phyloP scores from a whole-genome alignment of 2,113 vertebrate genomes.

The Sapajus apella region DNA sequence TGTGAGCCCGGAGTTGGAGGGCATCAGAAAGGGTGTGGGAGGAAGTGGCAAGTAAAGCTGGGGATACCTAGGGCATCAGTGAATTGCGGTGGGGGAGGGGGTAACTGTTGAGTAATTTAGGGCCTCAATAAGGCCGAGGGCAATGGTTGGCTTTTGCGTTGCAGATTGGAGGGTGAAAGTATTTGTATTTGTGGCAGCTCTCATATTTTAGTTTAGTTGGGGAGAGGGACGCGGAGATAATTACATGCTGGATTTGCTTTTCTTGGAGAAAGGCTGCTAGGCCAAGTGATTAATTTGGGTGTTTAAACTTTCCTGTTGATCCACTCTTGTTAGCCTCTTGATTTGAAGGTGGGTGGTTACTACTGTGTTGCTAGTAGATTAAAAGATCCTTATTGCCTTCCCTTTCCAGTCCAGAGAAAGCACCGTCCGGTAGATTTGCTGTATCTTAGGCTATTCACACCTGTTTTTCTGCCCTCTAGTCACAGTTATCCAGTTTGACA shows the following conservation, averaged over 20 bases:
- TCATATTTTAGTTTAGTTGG: constrained; percentile 47
- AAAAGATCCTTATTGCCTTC: not conserved
- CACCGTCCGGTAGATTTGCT: not conserved
- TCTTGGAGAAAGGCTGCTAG: constrained; percentile 64
- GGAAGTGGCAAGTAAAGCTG: constrained; percentile 52
- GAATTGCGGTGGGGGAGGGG: constrained; percentile 71
- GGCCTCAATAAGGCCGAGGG: not conserved
- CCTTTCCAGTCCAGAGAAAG: constrained; percentile 38
- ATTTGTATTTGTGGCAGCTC: constrained; percentile 33
- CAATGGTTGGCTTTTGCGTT: constrained; percentile 29
- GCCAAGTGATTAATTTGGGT: constrained; percentile 62
- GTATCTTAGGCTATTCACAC: constrained; percentile 34
- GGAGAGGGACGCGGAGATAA: constrained; percentile 42
- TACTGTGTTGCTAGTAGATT: constrained; percentile 40
- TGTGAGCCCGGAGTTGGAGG: constrained; percentile 44
- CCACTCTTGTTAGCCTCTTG: constrained; percentile 36
- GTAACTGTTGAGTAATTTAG: constrained; percentile 47
- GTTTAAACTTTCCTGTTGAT: constrained; percentile 52
- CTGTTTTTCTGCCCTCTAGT: not conserved
- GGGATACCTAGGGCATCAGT: constrained; percentile 54
- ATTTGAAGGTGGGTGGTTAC: constrained; percentile 47
- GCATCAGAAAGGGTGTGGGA: constrained; percentile 14
- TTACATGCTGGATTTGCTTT: constrained; percentile 49
- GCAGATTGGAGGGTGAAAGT: constrained; percentile 52
- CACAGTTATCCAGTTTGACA: constrained; percentile 54